Percentiles rank a stretch among this genome's conserved stretches.
phyloP scores from a whole-genome alignment of 2,888 invertebrate genomes.

The Drosophila sordidapex region DNA sequence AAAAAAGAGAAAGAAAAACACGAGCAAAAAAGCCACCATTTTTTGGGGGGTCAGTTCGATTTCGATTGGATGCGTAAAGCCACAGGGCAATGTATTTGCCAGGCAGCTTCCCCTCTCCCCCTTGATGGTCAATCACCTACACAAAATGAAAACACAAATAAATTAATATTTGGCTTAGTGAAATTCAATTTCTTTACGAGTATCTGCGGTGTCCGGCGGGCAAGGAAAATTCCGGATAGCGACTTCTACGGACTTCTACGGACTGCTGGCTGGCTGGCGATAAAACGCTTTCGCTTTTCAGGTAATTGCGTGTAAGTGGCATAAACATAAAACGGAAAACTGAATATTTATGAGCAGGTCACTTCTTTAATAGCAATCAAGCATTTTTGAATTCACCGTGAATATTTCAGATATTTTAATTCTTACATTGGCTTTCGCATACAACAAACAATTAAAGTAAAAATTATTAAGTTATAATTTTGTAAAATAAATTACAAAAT shows the following conservation, averaged over 20 bases:
- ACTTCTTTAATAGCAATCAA: conserved; percentile 12
- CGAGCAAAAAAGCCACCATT: conserved; percentile 37
- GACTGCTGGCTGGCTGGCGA: conserved; percentile 55
- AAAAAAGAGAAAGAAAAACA: conserved; percentile 21
- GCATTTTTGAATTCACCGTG: conserved; percentile 3
- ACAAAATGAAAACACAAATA: conserved; percentile 78
- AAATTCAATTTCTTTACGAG: conserved; percentile 77
- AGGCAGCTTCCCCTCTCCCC: conserved; percentile 12
- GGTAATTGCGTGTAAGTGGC: conserved; percentile 80
- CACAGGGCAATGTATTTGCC: conserved; percentile 39
- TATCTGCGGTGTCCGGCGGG: conserved; percentile 41
- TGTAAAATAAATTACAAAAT: too few relatives aligned
- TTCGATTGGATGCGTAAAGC: conserved; percentile 73
- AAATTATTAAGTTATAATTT: not conserved
- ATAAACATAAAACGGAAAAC: conserved; percentile 72
- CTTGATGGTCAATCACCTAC: conserved; percentile 68
- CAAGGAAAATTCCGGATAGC: conserved; percentile 3
- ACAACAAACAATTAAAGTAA: not conserved
- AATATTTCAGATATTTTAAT: conserved; percentile 44
- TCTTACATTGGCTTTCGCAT: not conserved
- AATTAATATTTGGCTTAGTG: conserved; percentile 79
- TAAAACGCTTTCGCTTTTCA: conserved; percentile 78
- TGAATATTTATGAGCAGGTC: conserved; percentile 58
- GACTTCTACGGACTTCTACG: conserved; percentile 10
- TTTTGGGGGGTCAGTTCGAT: conserved; percentile 50